Evolutionary conservation across 2,113 vertebrate species (phyloP).

Genomic region (Xiphophorus maculatus): DNA sequence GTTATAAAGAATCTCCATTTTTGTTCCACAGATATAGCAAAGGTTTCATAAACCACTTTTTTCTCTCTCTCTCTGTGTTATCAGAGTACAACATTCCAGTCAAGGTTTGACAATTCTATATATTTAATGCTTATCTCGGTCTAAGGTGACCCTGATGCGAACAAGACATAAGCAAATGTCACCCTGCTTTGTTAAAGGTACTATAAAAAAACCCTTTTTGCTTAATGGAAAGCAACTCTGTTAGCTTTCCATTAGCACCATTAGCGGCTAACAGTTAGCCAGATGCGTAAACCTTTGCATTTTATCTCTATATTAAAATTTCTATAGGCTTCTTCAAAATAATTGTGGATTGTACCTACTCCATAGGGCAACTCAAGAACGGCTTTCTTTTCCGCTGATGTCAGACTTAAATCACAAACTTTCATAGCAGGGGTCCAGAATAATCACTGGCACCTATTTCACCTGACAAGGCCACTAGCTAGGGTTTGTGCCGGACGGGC

Average conservation of each 20-base stretch:
- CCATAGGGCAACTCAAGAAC: background rate
- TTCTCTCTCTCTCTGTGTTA: background rate
- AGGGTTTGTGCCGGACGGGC: too few species aligned
- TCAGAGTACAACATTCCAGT: background rate
- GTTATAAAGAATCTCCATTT: background rate
- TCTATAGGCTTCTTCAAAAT: background rate
- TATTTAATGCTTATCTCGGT: background rate
- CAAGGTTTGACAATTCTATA: background rate
- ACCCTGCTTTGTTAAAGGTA: background rate
- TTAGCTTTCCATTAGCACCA: too few species aligned
- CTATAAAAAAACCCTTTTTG: background rate
- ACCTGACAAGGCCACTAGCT: background rate
- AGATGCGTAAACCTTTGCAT: background rate
- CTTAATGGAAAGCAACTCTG: background rate
- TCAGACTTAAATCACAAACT: background rate
- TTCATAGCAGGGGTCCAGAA: background rate
- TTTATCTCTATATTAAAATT: background rate
- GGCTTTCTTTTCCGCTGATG: background rate
- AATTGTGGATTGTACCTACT: background rate
- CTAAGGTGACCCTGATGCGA: background rate
- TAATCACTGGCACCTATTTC: background rate
- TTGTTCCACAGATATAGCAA: background rate
- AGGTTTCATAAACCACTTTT: background rate
- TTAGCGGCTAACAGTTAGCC: background rate
- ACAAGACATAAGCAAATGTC: background rate